Percentiles rank a stretch among this genome's conserved stretches.
Evolutionary conservation across 2,888 invertebrate genomes (phyloP).

Genomic region (Capitulum mitella): DNA sequence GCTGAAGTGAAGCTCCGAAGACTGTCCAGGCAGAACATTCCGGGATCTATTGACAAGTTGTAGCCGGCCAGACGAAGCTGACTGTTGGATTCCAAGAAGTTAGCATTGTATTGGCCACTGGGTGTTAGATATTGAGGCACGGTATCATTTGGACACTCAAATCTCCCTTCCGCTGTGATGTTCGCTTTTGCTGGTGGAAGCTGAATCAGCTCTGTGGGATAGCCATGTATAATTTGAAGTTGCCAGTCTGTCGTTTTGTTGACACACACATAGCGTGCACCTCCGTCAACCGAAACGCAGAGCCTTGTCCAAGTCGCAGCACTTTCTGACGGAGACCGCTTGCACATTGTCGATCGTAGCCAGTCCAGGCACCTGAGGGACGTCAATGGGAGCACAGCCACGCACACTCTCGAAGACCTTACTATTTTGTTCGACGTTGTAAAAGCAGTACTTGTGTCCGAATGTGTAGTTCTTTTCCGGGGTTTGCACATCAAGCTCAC

Average conservation of each 20-base stretch:
- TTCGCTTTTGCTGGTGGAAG: not conserved
- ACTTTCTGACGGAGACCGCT: not conserved
- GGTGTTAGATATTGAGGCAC: not conserved
- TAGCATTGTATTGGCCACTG: not conserved
- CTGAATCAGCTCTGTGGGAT: not conserved
- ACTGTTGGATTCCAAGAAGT: not conserved
- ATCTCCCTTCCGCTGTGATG: not conserved
- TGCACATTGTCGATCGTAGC: not conserved
- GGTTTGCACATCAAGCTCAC: not conserved
- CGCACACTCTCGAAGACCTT: not conserved
- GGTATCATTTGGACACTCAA: not conserved
- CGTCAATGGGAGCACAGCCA: not conserved
- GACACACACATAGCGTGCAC: not conserved
- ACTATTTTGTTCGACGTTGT: not conserved
- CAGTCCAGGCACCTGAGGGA: not conserved
- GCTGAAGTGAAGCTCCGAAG: not conserved
- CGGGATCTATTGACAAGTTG: not conserved
- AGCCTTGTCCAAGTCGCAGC: not conserved
- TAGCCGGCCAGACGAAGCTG: not conserved
- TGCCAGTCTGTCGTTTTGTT: not conserved
- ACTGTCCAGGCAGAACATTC: not conserved
- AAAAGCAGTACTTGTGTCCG: not conserved
- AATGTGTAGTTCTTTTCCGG: not conserved
- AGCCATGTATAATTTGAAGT: not conserved
- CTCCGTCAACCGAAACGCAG: not conserved